Evolutionary conservation across 2,888 invertebrate species (phyloP).

Genomic region (Athrips mouffetella): DNA sequence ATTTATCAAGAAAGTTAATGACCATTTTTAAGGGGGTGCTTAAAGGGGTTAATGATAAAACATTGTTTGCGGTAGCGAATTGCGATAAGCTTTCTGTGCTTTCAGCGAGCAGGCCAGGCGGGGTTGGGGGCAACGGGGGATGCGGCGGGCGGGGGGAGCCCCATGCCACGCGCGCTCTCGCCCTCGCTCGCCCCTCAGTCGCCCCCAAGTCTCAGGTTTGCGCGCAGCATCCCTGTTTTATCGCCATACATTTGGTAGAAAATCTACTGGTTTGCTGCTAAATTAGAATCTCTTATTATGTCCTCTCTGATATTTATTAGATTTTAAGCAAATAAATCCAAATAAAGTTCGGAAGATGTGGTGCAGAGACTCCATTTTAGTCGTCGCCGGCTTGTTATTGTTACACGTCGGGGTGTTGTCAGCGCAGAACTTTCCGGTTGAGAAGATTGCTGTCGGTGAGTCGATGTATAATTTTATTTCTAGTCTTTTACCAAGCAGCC

Average conservation of each 20-base stretch:
- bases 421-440: slow-evolving; percentile 61
- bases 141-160: slow-evolving; percentile 43
- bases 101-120: slow-evolving; percentile 38
- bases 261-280: slow-evolving; percentile 29
- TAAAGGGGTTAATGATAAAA: slow-evolving; percentile 25
- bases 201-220: slow-evolving; percentile 74
- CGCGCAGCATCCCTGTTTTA: slow-evolving; percentile 66
- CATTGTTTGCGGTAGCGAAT: slow-evolving; percentile 27
- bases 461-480: slow-evolving; percentile 23
- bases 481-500: not conserved
- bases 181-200: slow-evolving; percentile 54
- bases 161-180: slow-evolving; percentile 45
- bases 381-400: slow-evolving; percentile 52
- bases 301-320: slow-evolving; percentile 20
- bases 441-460: slow-evolving; percentile 74
- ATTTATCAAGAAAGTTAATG: slow-evolving; percentile 10
- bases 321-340: not conserved
- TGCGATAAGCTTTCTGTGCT: slow-evolving; percentile 17
- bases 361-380: slow-evolving; percentile 26
- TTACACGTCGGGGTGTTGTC: slow-evolving; percentile 46
- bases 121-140: slow-evolving; percentile 28
- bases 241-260: slow-evolving; percentile 35
- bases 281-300: slow-evolving; percentile 30
- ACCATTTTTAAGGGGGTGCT: not conserved
- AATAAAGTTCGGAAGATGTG: slow-evolving; percentile 18